Evolutionary conservation across 2,113 vertebrate species (phyloP).

Genomic region (Gulo gulo): DNA sequence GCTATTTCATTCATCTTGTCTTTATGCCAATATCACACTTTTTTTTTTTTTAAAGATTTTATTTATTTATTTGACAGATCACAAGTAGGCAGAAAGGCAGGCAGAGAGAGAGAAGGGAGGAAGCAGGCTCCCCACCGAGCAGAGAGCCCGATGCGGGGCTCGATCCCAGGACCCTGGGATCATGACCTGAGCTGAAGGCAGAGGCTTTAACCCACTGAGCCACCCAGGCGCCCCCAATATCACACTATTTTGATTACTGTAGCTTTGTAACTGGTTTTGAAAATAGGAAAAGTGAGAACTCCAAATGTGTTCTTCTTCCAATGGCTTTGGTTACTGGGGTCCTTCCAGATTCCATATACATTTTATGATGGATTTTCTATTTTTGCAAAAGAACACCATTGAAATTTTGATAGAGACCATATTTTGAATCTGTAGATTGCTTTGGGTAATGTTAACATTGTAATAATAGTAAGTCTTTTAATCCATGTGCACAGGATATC

Average conservation of each 20-base stretch:
- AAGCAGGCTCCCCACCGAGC: too few relatives aligned
- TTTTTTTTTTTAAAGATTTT: too few relatives aligned
- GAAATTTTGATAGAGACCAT: neutral
- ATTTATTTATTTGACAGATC: too few relatives aligned
- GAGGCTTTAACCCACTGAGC: too few relatives aligned
- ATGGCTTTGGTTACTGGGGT: neutral
- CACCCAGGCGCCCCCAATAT: too few relatives aligned
- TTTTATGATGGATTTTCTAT: neutral
- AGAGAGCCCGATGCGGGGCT: too few relatives aligned
- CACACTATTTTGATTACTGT: neutral
- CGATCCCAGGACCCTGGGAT: too few relatives aligned
- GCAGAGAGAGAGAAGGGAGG: too few relatives aligned
- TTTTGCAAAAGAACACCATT: neutral
- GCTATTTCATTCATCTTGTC: neutral
- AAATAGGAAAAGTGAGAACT: neutral
- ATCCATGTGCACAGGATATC: neutral
- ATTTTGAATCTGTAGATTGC: neutral
- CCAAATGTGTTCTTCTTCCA: neutral
- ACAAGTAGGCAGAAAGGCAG: too few relatives aligned
- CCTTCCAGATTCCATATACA: neutral
- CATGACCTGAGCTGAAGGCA: too few relatives aligned
- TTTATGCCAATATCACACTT: neutral
- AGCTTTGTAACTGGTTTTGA: neutral
- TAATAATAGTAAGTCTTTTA: neutral
- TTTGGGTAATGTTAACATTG: neutral